A percentile compares a stretch with the other conserved stretches of the same genome.
Conservation (phyloP, 1,140 invertebrate genomes). For the Anoplolepis gracilipes region DNA sequence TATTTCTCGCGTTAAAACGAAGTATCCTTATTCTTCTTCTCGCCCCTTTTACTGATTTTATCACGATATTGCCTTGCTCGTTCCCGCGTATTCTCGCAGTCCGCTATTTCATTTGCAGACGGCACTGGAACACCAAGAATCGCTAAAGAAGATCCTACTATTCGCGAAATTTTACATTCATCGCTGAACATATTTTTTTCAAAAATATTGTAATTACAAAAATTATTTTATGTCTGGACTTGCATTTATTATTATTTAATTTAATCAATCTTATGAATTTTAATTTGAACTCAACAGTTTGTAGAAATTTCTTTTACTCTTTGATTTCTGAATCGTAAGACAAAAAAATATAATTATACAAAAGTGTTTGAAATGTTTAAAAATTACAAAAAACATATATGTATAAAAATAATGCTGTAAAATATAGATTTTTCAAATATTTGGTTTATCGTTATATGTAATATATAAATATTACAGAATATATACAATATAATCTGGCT, state of each 20-base stretch:
- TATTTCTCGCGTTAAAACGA: slow-evolving; percentile 53
- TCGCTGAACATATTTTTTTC: not conserved
- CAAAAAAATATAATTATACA: not conserved
- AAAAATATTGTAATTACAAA: not conserved
- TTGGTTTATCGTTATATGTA: not conserved
- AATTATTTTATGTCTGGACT: not conserved
- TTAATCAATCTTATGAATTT: not conserved
- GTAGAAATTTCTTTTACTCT: not conserved
- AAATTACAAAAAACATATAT: not conserved
- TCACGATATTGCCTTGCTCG: slow-evolving; percentile 63
- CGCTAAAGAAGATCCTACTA: slow-evolving; percentile 15
- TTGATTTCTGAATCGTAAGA: not conserved
- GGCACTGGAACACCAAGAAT: slow-evolving; percentile 53
- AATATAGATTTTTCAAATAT: not conserved
- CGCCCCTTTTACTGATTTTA: slow-evolving; percentile 59
- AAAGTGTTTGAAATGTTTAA: not conserved
- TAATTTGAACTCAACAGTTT: not conserved
- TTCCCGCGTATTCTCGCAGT: slow-evolving; percentile 20
- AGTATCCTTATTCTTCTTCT: slow-evolving; percentile 68
- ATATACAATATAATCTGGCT: not conserved
- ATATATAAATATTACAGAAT: not conserved
- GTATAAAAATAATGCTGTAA: not conserved
- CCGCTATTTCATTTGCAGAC: slow-evolving; percentile 69
- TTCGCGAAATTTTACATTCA: slow-evolving; percentile 24
- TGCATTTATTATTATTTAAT: slow-evolving; percentile 13